Conservation (phyloP, 2,113 vertebrate genomes). For the Odocoileus virginianus region DNA sequence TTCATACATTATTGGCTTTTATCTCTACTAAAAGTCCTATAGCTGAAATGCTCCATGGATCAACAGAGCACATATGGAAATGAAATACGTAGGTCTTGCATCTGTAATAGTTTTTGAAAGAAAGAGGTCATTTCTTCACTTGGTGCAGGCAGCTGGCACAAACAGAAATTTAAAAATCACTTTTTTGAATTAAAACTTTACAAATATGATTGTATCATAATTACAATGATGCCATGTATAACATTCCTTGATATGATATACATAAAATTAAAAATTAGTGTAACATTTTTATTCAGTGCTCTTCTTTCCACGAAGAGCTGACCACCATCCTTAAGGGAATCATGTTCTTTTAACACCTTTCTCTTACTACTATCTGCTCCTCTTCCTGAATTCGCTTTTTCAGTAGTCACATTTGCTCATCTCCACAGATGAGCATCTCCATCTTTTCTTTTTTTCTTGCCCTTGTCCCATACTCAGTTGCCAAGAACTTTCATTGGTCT, state of each 20-base stretch:
- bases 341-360: neutral
- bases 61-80: conserved; percentile 72
- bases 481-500: neutral
- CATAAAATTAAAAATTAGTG: conserved; percentile 52
- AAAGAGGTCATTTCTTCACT: conserved; percentile 78
- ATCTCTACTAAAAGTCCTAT: conserved; percentile 64
- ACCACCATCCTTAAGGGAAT: neutral
- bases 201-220: conserved; percentile 64
- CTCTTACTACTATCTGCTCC: neutral
- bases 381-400: neutral
- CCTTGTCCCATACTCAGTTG: neutral
- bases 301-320: conserved; percentile 33
- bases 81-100: conserved; percentile 73
- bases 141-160: conserved; percentile 66
- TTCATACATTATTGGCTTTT: conserved; percentile 64
- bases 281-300: conserved; percentile 28
- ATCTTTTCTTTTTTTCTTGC: neutral
- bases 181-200: conserved; percentile 65
- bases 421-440: neutral
- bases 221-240: conserved; percentile 34
- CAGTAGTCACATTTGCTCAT: neutral
- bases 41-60: conserved; percentile 63
- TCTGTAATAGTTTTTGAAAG: conserved; percentile 79
- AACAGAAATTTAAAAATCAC: conserved; percentile 15
- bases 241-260: conserved; percentile 41